Evolutionary conservation across 2,113 vertebrate genomes (phyloP).

Genomic region (Aspidoscelis tigris): DNA sequence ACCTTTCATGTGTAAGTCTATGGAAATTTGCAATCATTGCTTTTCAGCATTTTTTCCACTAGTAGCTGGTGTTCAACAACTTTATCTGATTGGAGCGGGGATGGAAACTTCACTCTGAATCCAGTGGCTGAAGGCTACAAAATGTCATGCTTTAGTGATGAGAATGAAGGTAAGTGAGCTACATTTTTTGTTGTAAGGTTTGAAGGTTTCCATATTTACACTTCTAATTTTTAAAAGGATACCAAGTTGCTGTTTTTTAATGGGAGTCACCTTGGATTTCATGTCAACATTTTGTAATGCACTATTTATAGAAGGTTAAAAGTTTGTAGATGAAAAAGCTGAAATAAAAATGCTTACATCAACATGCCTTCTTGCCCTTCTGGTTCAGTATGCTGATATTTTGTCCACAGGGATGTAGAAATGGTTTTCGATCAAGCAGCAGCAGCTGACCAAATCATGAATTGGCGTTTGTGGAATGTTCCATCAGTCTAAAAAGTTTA

Average conservation of each 20-base stretch:
- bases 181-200: constrained; percentile 13
- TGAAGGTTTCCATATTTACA: constrained; percentile 1
- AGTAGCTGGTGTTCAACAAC: constrained; percentile 35
- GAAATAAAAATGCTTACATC: constrained; percentile 18
- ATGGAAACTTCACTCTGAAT: constrained; percentile 62
- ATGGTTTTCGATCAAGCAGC: background rate
- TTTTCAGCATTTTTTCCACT: constrained; percentile 45
- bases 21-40: constrained; percentile 53
- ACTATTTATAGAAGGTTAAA: constrained; percentile 23
- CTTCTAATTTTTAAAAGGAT: background rate
- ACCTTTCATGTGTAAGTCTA: constrained; percentile 44
- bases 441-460: background rate
- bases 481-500: background rate
- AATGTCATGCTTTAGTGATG: constrained; percentile 24
- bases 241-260: constrained; percentile 17
- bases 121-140: constrained; percentile 55
- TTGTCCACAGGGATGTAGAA: background rate
- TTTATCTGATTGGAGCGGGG: constrained; percentile 51
- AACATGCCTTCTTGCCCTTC: constrained; percentile 12
- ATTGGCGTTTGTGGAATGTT: background rate
- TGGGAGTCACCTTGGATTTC: background rate
- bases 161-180: constrained; percentile 71
- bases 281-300: constrained; percentile 47
- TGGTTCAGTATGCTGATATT: background rate
- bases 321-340: constrained; percentile 20